Conservation (phyloP, 2,113 vertebrate species). For the Sterna hirundo region DNA sequence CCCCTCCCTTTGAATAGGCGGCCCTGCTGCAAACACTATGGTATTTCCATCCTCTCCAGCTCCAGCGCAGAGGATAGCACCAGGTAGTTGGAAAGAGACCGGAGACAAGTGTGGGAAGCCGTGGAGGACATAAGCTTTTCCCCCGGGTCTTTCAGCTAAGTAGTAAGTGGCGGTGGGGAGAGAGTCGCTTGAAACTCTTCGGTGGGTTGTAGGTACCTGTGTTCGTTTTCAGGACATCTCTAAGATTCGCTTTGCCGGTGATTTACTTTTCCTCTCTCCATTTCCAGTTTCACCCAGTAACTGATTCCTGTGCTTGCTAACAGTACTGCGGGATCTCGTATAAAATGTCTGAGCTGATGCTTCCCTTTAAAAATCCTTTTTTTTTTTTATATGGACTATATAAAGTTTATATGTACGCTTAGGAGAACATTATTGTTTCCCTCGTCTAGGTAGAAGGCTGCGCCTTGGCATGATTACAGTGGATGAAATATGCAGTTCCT, state of each 20-base stretch:
- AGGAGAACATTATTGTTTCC: background rate
- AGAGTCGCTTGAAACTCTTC: slow-evolving; percentile 9
- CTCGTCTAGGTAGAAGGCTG: background rate
- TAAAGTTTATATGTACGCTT: background rate
- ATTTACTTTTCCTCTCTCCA: background rate
- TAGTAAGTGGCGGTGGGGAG: slow-evolving; percentile 59
- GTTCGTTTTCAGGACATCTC: background rate
- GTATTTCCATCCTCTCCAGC: slow-evolving; percentile 84
- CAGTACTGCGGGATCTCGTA: background rate
- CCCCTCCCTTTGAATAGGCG: slow-evolving; percentile 81
- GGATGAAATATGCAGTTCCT: slow-evolving; percentile 1
- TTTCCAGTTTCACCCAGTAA: background rate
- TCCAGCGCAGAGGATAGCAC: slow-evolving; percentile 55
- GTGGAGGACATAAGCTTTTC: slow-evolving; percentile 28
- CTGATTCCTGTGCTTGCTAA: background rate
- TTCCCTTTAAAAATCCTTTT: background rate
- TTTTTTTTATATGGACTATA: background rate
- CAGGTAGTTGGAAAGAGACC: slow-evolving; percentile 74
- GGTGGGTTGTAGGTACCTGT: background rate
- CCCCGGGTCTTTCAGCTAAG: slow-evolving; percentile 47
- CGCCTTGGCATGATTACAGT: background rate
- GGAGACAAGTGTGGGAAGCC: slow-evolving; percentile 49
- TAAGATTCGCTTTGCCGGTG: background rate
- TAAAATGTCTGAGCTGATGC: background rate
- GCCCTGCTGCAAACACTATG: slow-evolving; percentile 81